Evolutionary conservation across 2,888 invertebrate genomes (phyloP), one percentile per base, ranked within the genome.

Genomic region (Saturnia japonica): DNA sequence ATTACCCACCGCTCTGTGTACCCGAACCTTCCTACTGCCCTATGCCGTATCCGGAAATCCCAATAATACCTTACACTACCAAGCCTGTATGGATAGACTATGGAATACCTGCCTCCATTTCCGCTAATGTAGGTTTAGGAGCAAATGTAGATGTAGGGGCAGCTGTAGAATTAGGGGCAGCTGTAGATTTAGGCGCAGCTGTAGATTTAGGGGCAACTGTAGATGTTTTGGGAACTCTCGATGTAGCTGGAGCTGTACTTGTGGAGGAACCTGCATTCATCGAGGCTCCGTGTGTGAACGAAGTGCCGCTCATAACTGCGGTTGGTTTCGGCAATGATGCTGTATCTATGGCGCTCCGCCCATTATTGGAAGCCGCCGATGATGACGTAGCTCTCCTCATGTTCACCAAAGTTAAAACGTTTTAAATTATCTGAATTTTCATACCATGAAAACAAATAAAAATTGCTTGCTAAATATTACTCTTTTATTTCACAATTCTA

Each of bases 241-340:
- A n/a, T n/a, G n/a, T n/a, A n/a, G n/a, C n/a, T n/a, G n/a, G n/a
- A n/a, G 57, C 51, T n/a, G n/a, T 16, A 28, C 16, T 34, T 19
- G 16, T 28, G 16, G 62, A 28, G 34, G 62, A 8, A 62, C 54
- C 54, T 54, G 54, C 11, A 54, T 22, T 22, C 6, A 11, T 54
- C 22, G 54, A 54, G 34, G 19, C 40, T 64, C 40, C 40, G 0
- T 40, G 6, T 19, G 9, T 22, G 11, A 3, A 19, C 0, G 64
- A 40, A 40, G 64, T 34, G 40, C 64, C 40, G n/a, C 40, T 64
- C 9, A 40, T 64, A 40, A 64, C 40, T n/a, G 40, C 40, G 2
- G 40, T 64, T 16, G 64, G 64, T n/a, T 64, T 64, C 11, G 64
- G 64, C 40, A 40, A n/a, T n/a, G 64, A 64, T 40, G 64, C 64